Evolutionary conservation across 35 echinoderm and acorn worm species (phyloP).

Genomic region (Stichopus chloronotus): DNA sequence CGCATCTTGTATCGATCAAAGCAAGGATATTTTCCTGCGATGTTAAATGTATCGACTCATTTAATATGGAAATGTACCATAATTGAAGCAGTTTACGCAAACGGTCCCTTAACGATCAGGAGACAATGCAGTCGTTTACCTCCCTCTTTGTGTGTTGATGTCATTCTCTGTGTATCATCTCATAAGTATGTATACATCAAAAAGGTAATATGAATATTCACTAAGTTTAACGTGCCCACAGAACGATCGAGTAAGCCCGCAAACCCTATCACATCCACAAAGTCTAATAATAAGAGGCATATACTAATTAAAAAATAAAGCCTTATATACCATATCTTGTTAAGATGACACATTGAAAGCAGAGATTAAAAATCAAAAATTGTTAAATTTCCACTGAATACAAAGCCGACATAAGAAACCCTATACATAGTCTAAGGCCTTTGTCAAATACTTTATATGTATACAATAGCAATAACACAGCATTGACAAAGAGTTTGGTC

Average conservation of each 20-base stretch:
- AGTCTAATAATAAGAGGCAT: constrained; percentile 40
- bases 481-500: constrained; percentile 55
- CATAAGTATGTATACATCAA: neutral
- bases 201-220: constrained; percentile 41
- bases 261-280: constrained; percentile 23
- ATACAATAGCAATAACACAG: constrained; percentile 49
- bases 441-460: constrained; percentile 55
- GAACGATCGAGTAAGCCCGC: constrained; percentile 7
- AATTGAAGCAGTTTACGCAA: too few species aligned
- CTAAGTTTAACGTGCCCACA: neutral
- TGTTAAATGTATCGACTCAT: too few species aligned
- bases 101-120: too few species aligned
- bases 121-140: too few species aligned
- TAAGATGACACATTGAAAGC: constrained; percentile 47
- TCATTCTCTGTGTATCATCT: neutral
- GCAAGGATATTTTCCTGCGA: too few species aligned
- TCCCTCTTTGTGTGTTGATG: too few species aligned
- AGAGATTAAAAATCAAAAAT: constrained; percentile 1
- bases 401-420: constrained; percentile 38
- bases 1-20: too few species aligned
- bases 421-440: constrained; percentile 48
- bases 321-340: constrained; percentile 29
- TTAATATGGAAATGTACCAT: too few species aligned
- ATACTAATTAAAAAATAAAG: constrained; percentile 51
- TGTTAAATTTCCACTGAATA: constrained; percentile 39